These are phyloP conservation scores for Pseudoatta argentina DNA, from an alignment of 1,140 invertebrate genomes.

Conservation along the genomic window DNA sequence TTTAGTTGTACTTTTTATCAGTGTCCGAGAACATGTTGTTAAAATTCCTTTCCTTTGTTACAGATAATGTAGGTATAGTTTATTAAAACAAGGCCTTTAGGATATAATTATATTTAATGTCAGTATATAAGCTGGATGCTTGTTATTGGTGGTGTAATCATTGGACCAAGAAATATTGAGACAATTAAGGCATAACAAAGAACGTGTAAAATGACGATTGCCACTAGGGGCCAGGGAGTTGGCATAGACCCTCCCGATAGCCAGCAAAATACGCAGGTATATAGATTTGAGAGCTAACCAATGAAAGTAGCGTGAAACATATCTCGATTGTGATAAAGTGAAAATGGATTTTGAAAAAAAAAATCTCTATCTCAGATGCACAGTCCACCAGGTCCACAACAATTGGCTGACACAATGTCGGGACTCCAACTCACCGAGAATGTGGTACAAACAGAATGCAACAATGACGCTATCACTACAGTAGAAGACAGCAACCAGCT, in stretches of 20 bases:
- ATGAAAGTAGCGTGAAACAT: neutral
- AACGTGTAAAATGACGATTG: slow-evolving; percentile 87
- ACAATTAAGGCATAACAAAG: slow-evolving; percentile 73
- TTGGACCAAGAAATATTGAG: slow-evolving; percentile 79
- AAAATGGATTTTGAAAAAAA: neutral
- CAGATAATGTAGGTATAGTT: slow-evolving; percentile 86
- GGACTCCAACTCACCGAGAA: slow-evolving; percentile 84
- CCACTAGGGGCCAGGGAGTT: slow-evolving; percentile 88
- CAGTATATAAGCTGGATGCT: slow-evolving; percentile 84
- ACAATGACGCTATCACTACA: slow-evolving; percentile 78
- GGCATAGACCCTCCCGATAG: slow-evolving; percentile 87
- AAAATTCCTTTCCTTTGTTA: slow-evolving; percentile 73
- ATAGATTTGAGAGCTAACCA: neutral
- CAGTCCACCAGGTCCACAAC: slow-evolving; percentile 85
- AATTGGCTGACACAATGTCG: slow-evolving; percentile 84
- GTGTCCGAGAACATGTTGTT: neutral
- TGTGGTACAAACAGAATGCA: slow-evolving; percentile 80
- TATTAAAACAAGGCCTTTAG: slow-evolving; percentile 85
- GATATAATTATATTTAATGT: slow-evolving; percentile 85
- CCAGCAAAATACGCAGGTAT: slow-evolving; percentile 87
- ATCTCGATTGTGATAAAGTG: neutral
- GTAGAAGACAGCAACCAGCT: slow-evolving; percentile 85
- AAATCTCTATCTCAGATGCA: slow-evolving; percentile 78
- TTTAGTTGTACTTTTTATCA: neutral
- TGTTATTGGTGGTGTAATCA: slow-evolving; percentile 81